A percentile compares a stretch with the other conserved stretches of the same genome.
Evolutionary conservation across 2,888 invertebrate genomes (phyloP).

Genomic region (Idaea straminata): DNA sequence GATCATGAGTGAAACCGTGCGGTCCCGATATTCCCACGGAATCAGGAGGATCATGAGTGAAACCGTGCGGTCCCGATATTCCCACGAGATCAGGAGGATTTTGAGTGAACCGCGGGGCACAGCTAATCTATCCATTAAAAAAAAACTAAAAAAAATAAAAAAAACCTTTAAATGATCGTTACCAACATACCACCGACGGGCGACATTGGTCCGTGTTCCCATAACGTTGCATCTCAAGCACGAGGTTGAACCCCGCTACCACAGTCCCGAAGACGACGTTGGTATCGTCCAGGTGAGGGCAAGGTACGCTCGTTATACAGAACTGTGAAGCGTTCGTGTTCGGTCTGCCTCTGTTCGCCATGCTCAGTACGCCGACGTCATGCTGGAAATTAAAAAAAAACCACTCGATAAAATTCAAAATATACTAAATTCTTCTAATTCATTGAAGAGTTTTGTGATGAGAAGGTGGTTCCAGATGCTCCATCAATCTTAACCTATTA

Average conservation of each 20-base stretch:
- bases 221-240: conserved; percentile 84
- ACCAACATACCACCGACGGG: conserved; percentile 79
- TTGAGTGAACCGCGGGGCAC: too few species aligned
- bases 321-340: conserved; percentile 97
- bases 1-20: too few species aligned
- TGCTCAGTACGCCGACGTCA: conserved; percentile 84
- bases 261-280: conserved; percentile 92
- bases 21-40: too few species aligned
- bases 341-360: conserved; percentile 88
- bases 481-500: too few species aligned
- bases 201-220: conserved; percentile 76
- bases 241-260: conserved; percentile 85
- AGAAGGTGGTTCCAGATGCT: too few species aligned
- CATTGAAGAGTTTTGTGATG: too few species aligned
- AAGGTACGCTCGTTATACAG: conserved; percentile 89
- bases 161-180: neutral
- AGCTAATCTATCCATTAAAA: neutral
- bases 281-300: conserved; percentile 87
- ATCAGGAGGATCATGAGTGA: too few species aligned
- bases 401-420: too few species aligned
- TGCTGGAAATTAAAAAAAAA: conserved; percentile 63
- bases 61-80: too few species aligned
- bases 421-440: too few species aligned
- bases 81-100: too few species aligned
- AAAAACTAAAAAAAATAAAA: neutral